Evolutionary conservation across 2,888 invertebrate genomes (phyloP).

Genomic region (Melanchra persicariae): DNA sequence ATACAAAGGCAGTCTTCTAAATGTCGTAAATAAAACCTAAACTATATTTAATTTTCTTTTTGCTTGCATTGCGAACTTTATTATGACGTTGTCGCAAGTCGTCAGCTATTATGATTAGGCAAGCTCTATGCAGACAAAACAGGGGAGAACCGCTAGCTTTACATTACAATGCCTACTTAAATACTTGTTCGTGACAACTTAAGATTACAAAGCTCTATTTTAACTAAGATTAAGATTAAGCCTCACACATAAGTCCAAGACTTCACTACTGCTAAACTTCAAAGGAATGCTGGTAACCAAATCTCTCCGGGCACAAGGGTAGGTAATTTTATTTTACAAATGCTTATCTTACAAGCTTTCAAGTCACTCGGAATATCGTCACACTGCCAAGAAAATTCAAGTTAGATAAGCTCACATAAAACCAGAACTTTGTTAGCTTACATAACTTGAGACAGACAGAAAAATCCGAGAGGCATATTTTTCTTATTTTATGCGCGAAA

Average conservation of each 20-base stretch:
- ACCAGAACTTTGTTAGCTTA: conserved; percentile 58
- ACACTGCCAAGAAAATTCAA: conserved; percentile 59
- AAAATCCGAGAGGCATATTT: conserved; percentile 51
- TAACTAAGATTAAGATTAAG: conserved; percentile 54
- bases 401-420: conserved; percentile 63
- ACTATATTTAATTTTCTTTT: conserved; percentile 13
- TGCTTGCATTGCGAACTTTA: conserved; percentile 22
- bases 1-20: not conserved
- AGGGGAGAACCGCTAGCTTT: conserved; percentile 3
- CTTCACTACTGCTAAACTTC: conserved; percentile 51
- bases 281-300: conserved; percentile 54
- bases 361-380: conserved; percentile 60
- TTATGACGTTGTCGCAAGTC: conserved; percentile 27
- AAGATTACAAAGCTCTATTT: conserved; percentile 41
- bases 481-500: conserved; percentile 51
- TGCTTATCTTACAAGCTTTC: conserved; percentile 60
- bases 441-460: conserved; percentile 49
- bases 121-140: conserved; percentile 35
- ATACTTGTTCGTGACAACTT: conserved; percentile 46
- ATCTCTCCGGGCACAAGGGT: conserved; percentile 46
- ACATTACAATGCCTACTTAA: conserved; percentile 35
- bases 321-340: conserved; percentile 62
- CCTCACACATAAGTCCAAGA: conserved; percentile 49
- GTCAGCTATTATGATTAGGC: conserved; percentile 24
- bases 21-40: not conserved